Conservation (phyloP, 2,113 vertebrate genomes). For the Anser brachyrhynchus region DNA sequence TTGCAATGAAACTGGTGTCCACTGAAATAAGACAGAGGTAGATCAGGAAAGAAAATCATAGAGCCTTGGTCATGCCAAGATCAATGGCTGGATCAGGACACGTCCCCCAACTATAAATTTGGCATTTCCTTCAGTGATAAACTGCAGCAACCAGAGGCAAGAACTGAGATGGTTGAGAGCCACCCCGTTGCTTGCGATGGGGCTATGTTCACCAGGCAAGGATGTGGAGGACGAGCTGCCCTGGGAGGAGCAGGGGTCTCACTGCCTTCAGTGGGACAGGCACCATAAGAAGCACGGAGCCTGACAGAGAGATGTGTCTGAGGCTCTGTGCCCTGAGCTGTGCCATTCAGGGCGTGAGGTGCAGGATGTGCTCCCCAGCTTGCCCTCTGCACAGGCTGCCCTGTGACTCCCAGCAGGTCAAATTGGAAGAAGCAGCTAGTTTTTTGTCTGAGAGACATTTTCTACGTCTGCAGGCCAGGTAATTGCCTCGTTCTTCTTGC, state of each 20-base stretch:
- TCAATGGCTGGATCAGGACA: neutral
- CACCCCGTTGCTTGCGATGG: neutral
- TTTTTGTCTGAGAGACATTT: neutral
- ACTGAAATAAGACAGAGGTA: neutral
- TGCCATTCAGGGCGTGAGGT: neutral
- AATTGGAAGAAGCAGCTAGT: neutral
- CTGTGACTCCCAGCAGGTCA: neutral
- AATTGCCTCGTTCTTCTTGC: neutral
- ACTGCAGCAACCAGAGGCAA: neutral
- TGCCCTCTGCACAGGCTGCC: neutral
- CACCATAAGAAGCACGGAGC: neutral
- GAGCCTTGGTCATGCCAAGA: neutral
- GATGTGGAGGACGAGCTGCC: neutral
- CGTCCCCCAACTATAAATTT: neutral
- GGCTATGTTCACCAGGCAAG: neutral
- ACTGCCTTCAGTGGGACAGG: neutral
- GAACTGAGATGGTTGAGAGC: neutral
- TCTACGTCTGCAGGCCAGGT: neutral
- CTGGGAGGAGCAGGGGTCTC: neutral
- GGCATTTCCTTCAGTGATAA: neutral
- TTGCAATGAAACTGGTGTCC: neutral
- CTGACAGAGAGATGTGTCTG: neutral
- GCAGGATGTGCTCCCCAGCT: neutral
- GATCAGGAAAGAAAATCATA: neutral
- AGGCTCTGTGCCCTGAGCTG: neutral